A percentile compares a stretch with the other conserved stretches of the same genome.
Conservation (phyloP, 2,888 invertebrate genomes). For the Cataglyphis altisquamis region DNA sequence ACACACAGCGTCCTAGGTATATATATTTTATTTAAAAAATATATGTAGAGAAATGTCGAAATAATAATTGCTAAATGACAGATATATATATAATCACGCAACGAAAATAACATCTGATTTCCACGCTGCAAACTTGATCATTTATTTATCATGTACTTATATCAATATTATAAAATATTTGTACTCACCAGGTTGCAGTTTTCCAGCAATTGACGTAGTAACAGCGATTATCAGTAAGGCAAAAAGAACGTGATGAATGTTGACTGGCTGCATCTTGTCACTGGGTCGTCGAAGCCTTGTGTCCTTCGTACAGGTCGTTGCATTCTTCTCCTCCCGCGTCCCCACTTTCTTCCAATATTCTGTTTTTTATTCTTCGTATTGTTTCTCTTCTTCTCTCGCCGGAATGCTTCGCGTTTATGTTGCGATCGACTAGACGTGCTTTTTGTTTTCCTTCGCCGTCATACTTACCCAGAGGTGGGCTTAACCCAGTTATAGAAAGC, state of each 20-base stretch:
- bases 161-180: background rate
- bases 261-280: conserved; percentile 56
- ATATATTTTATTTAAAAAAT: background rate
- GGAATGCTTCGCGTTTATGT: background rate
- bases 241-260: conserved; percentile 17
- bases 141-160: background rate
- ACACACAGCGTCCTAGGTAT: background rate
- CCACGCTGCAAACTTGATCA: background rate
- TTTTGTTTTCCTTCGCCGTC: conserved; percentile 29
- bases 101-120: background rate
- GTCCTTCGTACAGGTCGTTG: conserved; percentile 16
- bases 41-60: background rate
- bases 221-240: conserved; percentile 7
- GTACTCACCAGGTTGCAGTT: conserved; percentile 57
- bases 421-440: background rate
- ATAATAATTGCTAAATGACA: background rate
- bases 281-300: conserved; percentile 16
- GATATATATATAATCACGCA: background rate
- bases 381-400: conserved; percentile 12
- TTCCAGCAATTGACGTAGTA: conserved; percentile 2
- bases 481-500: background rate
- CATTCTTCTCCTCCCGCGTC: conserved; percentile 18
- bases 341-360: conserved; percentile 4
- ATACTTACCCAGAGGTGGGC: background rate
- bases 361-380: conserved; percentile 2